Evolutionary conservation across 1,140 invertebrate species (phyloP), one percentile per base, ranked within the genome.

Genomic region (Drosophila nebulosa): DNA sequence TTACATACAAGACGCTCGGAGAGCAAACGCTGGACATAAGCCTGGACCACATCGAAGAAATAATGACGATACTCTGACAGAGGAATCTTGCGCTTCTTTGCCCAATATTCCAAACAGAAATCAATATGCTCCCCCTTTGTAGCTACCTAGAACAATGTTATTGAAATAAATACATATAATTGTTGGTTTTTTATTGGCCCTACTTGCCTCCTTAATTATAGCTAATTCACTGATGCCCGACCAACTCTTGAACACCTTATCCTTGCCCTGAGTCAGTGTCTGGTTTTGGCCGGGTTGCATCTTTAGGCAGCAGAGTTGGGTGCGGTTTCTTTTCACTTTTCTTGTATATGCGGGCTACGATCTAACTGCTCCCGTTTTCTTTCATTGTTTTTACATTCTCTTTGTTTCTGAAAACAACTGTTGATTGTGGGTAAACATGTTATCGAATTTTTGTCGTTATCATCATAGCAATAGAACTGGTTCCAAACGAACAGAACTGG

Each of bases 81-180:
- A 4, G 89, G 57, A 6, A 90, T 74, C 36, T 88, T 80, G 0
- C 76, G 67, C 42, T 90, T 91, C n/a, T 63, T 57, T 4, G 90
- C 76, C 80, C 90, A 88, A 60, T 71, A 91, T 22, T 86, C 80
- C 62, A 91, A 64, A 60, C 86, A 90, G 1, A 90, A 67, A 14
- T 86, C 83, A 6, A 91, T 90, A 70, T 90, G 71, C 18, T 90
- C 90, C 12, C 90, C 90, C 56, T 91, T 91, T 36, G 90, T 91
- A 57, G 90, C 90, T 22, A 91, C 90, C 39, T 46, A 46, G n/a
- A n/a, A n/a, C n/a, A n/a, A n/a, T n/a, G n/a, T n/a, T n/a, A n/a
- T 10, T 6, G 6, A 16, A 10, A 10, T 3, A 6, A n/a, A 10
- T n/a, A 46, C 9, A 21, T 6, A 18, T 10, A 46, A 46, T 21